Base-by-base conservation (phyloP, 2,888 invertebrate genomes). In the Tenthredo notha region DNA sequence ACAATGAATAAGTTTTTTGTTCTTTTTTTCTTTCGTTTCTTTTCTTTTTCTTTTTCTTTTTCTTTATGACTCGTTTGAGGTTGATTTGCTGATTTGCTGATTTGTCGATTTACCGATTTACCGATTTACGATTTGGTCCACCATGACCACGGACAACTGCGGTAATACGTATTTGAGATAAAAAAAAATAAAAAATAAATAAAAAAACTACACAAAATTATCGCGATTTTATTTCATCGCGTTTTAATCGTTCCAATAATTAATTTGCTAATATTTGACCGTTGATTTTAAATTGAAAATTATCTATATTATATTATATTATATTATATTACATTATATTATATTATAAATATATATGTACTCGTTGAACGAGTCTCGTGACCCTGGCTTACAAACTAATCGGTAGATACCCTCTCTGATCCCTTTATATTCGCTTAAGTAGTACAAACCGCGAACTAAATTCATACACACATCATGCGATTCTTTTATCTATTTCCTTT, bases 381-480 rank as follows among this genome's bases (percentile, higher is more conserved):
- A 77, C 77, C 77, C 77, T 77, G 77, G 77, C 77, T 77, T 77
- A 77, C 77, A 77, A 77, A 77, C 77, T 77, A 77, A 77, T 50
- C 50, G 50, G 15, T n/a, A 50, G 77, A 77, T 77, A 54, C 47
- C 77, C 77, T 77, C 43, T 12, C 43, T 74, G 74, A 74, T 74
- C 43, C 43, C 67, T 67, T 61, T 61, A 61, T 61, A 61, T 67
- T 67, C 33, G 33, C 29, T 33, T n/a, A 40, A 70, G 37, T 70
- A n/a, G 70, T 37, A 40, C 70, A 70, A 70, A 70, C 15, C n/a
- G 61, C 21, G 25, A 61, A 61, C 61, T 54, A 2, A 54, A 54
- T 54, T n/a, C 54, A 54, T 37, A 37, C 37, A 29, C 2, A 5
- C 50, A 54, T n/a, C 47, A n/a, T 15, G 18, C 54, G n/a, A n/a